Percentiles rank a stretch among this genome's conserved stretches.
These are phyloP conservation scores for Gobionotothen gibberifrons DNA, from an alignment of 2,797 vertebrate genomes.

Conservation along the genomic window DNA sequence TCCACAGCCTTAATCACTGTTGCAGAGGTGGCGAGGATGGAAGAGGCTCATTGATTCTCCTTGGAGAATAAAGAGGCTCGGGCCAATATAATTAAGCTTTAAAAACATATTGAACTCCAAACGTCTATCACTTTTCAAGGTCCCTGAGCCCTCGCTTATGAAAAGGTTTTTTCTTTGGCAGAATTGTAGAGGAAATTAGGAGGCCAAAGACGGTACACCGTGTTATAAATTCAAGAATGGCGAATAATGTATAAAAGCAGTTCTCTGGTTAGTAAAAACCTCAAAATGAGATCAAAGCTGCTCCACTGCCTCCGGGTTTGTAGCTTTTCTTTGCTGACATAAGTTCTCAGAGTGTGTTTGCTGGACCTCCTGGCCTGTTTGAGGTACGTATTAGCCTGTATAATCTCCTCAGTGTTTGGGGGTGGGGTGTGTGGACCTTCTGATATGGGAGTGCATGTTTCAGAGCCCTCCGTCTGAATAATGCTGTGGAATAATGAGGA, in stretches of 20 bases:
- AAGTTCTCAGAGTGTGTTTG: slow-evolving; percentile 57
- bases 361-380: slow-evolving; percentile 69
- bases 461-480: slow-evolving; percentile 86
- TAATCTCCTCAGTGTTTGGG: slow-evolving; percentile 68
- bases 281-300: slow-evolving; percentile 22
- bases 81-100: slow-evolving; percentile 74
- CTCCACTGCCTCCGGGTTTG: neutral
- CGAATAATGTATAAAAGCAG: slow-evolving; percentile 36
- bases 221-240: slow-evolving; percentile 46
- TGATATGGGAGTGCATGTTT: slow-evolving; percentile 83
- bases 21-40: slow-evolving; percentile 60
- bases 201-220: slow-evolving; percentile 38
- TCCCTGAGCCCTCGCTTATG: slow-evolving; percentile 49
- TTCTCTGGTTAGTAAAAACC: slow-evolving; percentile 13
- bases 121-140: slow-evolving; percentile 71
- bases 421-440: slow-evolving; percentile 45
- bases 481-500: slow-evolving; percentile 89
- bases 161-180: slow-evolving; percentile 56
- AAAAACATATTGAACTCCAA: slow-evolving; percentile 70
- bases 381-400: slow-evolving; percentile 74
- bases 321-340: slow-evolving; percentile 29
- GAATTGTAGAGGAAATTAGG: slow-evolving; percentile 47
- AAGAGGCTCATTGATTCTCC: slow-evolving; percentile 73
- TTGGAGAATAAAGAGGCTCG: slow-evolving; percentile 65
- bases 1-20: slow-evolving; percentile 63